Conservation (phyloP, 53 echinoderm and acorn worm genomes). For the Zoroaster sp. region DNA sequence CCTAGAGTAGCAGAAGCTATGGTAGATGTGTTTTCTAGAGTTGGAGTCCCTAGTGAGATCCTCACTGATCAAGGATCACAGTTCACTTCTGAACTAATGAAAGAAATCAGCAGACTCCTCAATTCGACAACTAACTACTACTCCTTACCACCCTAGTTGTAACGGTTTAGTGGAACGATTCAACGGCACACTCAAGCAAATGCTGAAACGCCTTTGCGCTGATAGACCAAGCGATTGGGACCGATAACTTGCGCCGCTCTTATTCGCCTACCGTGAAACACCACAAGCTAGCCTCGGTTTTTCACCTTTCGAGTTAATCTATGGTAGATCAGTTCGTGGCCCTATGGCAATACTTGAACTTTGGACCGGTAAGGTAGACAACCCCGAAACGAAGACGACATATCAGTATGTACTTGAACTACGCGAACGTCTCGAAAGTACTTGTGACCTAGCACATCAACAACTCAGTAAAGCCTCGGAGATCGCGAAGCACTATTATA, state of each 20-base stretch:
- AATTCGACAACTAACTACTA: slow-evolving; percentile 45
- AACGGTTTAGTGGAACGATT: slow-evolving; percentile 64
- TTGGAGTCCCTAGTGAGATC: slow-evolving; percentile 57
- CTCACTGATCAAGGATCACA: slow-evolving; percentile 59
- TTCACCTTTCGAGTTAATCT: slow-evolving; percentile 60
- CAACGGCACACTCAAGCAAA: slow-evolving; percentile 49
- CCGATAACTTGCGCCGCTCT: slow-evolving; percentile 40
- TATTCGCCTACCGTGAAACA: slow-evolving; percentile 47
- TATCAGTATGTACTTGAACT: slow-evolving; percentile 51
- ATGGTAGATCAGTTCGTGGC: slow-evolving; percentile 46
- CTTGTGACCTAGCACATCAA: slow-evolving; percentile 33
- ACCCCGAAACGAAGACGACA: slow-evolving; percentile 27
- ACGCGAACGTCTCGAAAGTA: slow-evolving; percentile 22
- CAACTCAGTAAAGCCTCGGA: slow-evolving; percentile 1
- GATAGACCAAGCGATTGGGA: slow-evolving; percentile 63
- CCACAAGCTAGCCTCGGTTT: slow-evolving; percentile 56
- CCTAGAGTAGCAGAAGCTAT: slow-evolving; percentile 46
- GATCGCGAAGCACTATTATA: slow-evolving; percentile 19
- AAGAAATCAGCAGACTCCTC: slow-evolving; percentile 58
- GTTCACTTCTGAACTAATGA: slow-evolving; percentile 59
- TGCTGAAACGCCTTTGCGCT: slow-evolving; percentile 63
- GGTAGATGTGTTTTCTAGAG: slow-evolving; percentile 33
- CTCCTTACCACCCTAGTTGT: slow-evolving; percentile 36
- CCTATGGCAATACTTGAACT: slow-evolving; percentile 61
- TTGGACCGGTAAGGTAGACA: slow-evolving; percentile 43